A percentile compares a stretch with the other conserved stretches of the same genome.
phyloP scores from a whole-genome alignment of 2,113 vertebrate species.

The Myotis davidii region DNA sequence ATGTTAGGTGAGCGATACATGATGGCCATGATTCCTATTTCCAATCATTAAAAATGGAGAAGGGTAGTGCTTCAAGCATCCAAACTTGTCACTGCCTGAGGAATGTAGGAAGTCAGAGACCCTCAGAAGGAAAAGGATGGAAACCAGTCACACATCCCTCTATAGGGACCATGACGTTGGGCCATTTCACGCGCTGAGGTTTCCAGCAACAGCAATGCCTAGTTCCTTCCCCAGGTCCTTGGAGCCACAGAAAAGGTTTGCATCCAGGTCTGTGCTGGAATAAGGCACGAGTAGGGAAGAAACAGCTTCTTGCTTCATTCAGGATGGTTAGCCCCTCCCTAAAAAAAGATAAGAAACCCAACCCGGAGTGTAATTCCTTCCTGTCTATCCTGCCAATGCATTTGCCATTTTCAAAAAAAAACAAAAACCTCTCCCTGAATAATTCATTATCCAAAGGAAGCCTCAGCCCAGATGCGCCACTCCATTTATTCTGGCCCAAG shows the following conservation, averaged over 20 bases:
- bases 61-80: neutral
- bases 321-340: neutral
- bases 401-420: constrained; percentile 65
- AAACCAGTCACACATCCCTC: neutral
- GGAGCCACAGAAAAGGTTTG: neutral
- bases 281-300: neutral
- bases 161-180: neutral
- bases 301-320: neutral
- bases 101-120: neutral
- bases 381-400: constrained; percentile 54
- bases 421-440: constrained; percentile 68
- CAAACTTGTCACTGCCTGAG: neutral
- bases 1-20: neutral
- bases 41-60: neutral
- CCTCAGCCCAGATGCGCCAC: constrained; percentile 36
- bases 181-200: rapidly evolving
- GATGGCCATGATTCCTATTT: neutral
- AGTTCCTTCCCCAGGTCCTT: neutral
- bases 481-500: constrained; percentile 79
- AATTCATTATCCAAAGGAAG: constrained; percentile 82
- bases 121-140: neutral
- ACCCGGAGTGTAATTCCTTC: constrained; percentile 57
- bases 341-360: constrained; percentile 49
- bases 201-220: neutral
- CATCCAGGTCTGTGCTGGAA: neutral